Percentiles rank a stretch among this genome's conserved stretches.
Conservation (phyloP, 2,888 invertebrate genomes). For the Drosophila barbarae region DNA sequence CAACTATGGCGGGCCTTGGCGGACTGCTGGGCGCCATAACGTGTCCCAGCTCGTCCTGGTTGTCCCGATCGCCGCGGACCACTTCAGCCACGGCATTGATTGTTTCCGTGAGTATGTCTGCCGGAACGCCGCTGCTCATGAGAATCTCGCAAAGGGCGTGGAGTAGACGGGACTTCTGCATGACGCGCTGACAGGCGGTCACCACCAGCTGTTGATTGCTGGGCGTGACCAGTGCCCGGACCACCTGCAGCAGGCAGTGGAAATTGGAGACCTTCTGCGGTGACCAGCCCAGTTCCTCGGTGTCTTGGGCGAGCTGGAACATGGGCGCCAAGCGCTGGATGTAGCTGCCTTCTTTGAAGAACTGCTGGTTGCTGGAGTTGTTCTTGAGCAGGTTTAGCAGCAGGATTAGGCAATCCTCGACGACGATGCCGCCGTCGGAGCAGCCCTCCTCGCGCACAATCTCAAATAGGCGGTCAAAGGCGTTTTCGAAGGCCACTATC, state of each 20-base stretch:
- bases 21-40: slow-evolving; percentile 96
- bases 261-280: slow-evolving; percentile 97
- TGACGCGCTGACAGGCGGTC: slow-evolving; percentile 91
- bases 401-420: slow-evolving; percentile 96
- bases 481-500: slow-evolving; percentile 99
- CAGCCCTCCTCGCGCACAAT: slow-evolving; percentile 95
- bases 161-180: slow-evolving; percentile 91
- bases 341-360: slow-evolving; percentile 98
- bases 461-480: slow-evolving; percentile 96
- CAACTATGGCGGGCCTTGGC: slow-evolving; percentile 95
- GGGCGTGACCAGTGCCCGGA: slow-evolving; percentile 95
- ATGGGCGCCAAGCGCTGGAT: slow-evolving; percentile 94
- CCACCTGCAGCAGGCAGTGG: slow-evolving; percentile 93
- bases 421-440: slow-evolving; percentile 97
- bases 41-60: slow-evolving; percentile 94
- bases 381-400: slow-evolving; percentile 96
- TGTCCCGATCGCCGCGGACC: slow-evolving; percentile 90
- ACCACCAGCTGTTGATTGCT: slow-evolving; percentile 92
- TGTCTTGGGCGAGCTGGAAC: slow-evolving; percentile 88
- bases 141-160: slow-evolving; percentile 92
- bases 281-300: slow-evolving; percentile 90
- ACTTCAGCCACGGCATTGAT: slow-evolving; percentile 97
- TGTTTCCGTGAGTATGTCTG: slow-evolving; percentile 96
- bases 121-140: slow-evolving; percentile 97
- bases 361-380: slow-evolving; percentile 98